phyloP scores from a whole-genome alignment of 1,140 invertebrate species.

The Lepidurus packardi region DNA sequence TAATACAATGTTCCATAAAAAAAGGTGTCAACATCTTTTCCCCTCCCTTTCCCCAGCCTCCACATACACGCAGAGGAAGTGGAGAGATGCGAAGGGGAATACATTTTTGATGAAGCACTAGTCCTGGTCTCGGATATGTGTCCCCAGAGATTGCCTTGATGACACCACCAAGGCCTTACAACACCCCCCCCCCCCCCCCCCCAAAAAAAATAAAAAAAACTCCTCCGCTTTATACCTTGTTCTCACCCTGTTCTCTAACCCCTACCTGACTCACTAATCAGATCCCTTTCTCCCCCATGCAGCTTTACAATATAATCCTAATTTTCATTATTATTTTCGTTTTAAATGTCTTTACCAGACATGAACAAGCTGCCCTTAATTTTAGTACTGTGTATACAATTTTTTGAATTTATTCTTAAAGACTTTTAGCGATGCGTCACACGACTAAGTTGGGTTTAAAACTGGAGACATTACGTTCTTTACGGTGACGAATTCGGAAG shows the following conservation, averaged over 20 bases:
- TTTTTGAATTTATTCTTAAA: too few species aligned
- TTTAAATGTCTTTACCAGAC: too few species aligned
- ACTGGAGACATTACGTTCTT: too few species aligned
- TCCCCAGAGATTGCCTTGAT: background rate
- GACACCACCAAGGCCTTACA: background rate
- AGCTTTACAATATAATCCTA: background rate
- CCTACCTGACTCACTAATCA: constrained; percentile 21
- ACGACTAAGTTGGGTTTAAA: too few species aligned
- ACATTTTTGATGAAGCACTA: constrained; percentile 8
- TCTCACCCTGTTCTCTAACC: constrained; percentile 1
- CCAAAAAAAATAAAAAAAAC: too few species aligned
- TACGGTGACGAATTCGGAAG: too few species aligned
- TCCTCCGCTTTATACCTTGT: constrained; percentile 11
- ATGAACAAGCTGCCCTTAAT: too few species aligned
- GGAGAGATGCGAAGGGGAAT: background rate
- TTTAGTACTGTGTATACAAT: too few species aligned
- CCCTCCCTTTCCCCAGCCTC: too few species aligned
- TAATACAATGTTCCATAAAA: background rate
- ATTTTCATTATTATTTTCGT: background rate
- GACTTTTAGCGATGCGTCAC: too few species aligned
- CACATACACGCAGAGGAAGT: background rate
- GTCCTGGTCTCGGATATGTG: background rate
- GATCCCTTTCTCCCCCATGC: background rate
- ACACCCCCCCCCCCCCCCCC: background rate
- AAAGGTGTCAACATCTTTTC: background rate